Base-by-base conservation (phyloP, 1,140 invertebrate species). In the Drosophila arizonae region DNA sequence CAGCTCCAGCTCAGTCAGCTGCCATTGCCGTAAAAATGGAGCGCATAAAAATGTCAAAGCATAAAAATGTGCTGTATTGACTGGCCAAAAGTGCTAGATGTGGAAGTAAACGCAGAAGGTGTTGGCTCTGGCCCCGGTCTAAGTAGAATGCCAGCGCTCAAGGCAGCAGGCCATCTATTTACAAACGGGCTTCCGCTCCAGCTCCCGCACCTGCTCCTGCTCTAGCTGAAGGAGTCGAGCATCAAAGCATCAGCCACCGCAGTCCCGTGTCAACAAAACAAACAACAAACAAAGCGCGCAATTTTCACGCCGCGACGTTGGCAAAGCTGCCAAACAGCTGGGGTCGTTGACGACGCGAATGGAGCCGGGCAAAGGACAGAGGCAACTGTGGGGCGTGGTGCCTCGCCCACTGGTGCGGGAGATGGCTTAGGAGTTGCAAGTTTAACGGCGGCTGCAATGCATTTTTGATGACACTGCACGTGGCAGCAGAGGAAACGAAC, bases 11-110 rank as follows among this genome's bases (percentile, higher is more conserved):
- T 81, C 76, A 82, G 80, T 82, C 81, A 85, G 81, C 81, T 87
- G 81, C 64, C 75, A 76, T 80, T 71, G 81, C 82, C 78, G 75
- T 87, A 81, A 86, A 86, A 86, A 81, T 64, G 71, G 60, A 52
- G 61, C 64, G 74, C 75, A 84, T 85, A 86, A 86, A 85, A 85
- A 85, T 86, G 81, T 85, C 82, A 85, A 78, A 81, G 82, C 81
- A 85, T 86, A 78, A 85, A 84, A 84, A 86, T 84, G 77, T 65
- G 69, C 41, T 64, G 55, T 66, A 50, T 72, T 72, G 70, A 72
- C 70, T 72, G 56, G 56, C 56, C 77, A 58, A 72, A 66, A 66
- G 77, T 51, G 3, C 21, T 24, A 51, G 51, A 46, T 26, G 66
- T 64, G 50, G 65, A 41, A 39, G 30, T 48, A 55, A 33, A 43